phyloP scores from a whole-genome alignment of 2,888 invertebrate genomes.

The Sipha maydis region DNA sequence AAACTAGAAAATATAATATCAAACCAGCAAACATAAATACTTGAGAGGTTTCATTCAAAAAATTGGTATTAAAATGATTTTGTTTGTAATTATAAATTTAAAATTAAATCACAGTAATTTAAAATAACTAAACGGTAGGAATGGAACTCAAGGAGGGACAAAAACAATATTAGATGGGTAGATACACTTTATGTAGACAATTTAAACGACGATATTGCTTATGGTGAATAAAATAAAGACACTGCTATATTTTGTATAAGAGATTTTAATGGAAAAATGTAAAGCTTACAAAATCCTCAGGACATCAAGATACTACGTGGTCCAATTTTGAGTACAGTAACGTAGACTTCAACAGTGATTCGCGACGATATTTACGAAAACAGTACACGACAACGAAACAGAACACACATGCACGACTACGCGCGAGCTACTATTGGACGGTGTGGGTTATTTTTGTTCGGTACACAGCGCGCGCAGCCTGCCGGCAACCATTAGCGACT shows the following conservation, averaged over 20 bases:
- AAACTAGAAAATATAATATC: neutral
- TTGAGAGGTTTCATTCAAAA: neutral
- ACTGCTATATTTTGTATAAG: neutral
- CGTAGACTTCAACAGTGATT: neutral
- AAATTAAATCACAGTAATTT: no score
- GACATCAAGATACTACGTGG: neutral
- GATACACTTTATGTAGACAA: neutral
- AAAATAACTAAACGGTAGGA: no score
- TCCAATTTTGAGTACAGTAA: neutral
- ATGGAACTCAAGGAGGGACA: neutral
- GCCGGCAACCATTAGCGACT: neutral
- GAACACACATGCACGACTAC: neutral
- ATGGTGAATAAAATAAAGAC: neutral
- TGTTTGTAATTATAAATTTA: no score
- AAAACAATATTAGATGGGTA: neutral
- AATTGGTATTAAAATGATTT: neutral
- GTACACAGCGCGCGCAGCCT: conserved; percentile 28
- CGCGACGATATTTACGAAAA: neutral
- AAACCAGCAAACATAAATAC: neutral
- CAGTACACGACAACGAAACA: neutral
- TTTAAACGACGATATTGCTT: neutral
- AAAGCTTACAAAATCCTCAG: neutral
- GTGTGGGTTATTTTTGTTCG: conserved; percentile 34
- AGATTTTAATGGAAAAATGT: neutral
- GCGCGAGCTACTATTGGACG: neutral